These are phyloP conservation scores for Chelonus formosanus DNA, from an alignment of 2,888 invertebrate genomes.

Conservation along the genomic window DNA sequence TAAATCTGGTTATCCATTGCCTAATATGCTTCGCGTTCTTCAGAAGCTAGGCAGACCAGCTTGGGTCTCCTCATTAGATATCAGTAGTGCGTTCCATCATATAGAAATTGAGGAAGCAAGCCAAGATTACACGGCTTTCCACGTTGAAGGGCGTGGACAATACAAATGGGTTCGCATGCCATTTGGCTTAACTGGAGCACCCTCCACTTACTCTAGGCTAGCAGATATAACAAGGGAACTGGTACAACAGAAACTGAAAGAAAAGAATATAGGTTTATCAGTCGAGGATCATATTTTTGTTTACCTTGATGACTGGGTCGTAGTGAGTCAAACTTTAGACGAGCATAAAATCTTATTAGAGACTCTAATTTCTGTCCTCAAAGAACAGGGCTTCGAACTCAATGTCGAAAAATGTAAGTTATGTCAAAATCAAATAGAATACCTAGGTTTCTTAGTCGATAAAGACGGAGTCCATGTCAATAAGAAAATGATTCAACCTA, in stretches of 20 bases:
- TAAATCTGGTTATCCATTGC: slow-evolving; percentile 38
- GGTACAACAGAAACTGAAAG: neutral
- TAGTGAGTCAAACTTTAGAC: neutral
- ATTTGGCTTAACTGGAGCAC: slow-evolving; percentile 31
- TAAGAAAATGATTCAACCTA: neutral
- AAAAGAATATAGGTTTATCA: neutral
- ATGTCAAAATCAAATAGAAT: neutral
- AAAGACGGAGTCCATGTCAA: neutral
- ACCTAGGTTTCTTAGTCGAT: neutral
- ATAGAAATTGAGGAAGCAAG: slow-evolving; percentile 8
- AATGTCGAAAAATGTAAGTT: neutral
- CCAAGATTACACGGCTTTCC: slow-evolving; percentile 32
- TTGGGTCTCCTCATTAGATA: slow-evolving; percentile 40
- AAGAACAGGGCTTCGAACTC: neutral
- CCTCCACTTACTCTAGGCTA: slow-evolving; percentile 25
- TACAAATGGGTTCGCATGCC: slow-evolving; percentile 34
- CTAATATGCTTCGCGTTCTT: slow-evolving; percentile 31
- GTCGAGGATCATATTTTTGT: neutral
- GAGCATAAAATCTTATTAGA: neutral
- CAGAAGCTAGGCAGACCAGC: slow-evolving; percentile 30
- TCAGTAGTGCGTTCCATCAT: slow-evolving; percentile 19
- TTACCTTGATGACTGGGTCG: neutral
- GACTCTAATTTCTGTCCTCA: neutral
- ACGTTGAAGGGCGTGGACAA: slow-evolving; percentile 30
- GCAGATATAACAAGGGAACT: slow-evolving; percentile 20